Percentiles rank a stretch among this genome's conserved stretches.
Evolutionary conservation across 2,888 invertebrate genomes (phyloP).

Genomic region (Synergus japonicus): DNA sequence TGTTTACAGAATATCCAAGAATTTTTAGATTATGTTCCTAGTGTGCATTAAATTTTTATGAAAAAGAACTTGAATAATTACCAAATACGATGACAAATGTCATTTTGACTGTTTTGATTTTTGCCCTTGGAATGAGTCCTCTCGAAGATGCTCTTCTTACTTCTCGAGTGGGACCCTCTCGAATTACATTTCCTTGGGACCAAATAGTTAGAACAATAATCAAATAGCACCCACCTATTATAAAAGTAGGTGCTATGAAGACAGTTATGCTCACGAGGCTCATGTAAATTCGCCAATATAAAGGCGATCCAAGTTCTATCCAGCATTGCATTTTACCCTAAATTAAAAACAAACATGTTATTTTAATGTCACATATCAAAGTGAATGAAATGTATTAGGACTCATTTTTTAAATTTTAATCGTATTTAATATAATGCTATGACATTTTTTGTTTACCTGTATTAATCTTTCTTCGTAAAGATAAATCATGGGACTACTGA

Average conservation of each 20-base stretch:
- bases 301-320: constrained; percentile 88
- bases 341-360: constrained; percentile 42
- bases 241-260: constrained; percentile 91
- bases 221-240: constrained; percentile 93
- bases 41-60: neutral
- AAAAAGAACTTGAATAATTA: constrained; percentile 75
- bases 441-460: constrained; percentile 78
- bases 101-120: constrained; percentile 98
- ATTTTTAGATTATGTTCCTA: neutral
- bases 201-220: constrained; percentile 95
- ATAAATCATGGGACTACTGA: constrained; percentile 89
- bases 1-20: neutral
- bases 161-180: constrained; percentile 78
- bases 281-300: constrained; percentile 94
- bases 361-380: constrained; percentile 20
- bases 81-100: constrained; percentile 97
- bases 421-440: neutral
- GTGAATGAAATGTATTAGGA: neutral
- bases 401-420: neutral
- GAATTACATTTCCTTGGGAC: constrained; percentile 79
- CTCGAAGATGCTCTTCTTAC: constrained; percentile 91
- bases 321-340: constrained; percentile 86
- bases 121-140: constrained; percentile 95
- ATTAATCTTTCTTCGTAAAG: constrained; percentile 89
- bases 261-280: constrained; percentile 88